Evolutionary conservation across 2,113 vertebrate species (phyloP).

Genomic region (Gasterosteus aculeatus): DNA sequence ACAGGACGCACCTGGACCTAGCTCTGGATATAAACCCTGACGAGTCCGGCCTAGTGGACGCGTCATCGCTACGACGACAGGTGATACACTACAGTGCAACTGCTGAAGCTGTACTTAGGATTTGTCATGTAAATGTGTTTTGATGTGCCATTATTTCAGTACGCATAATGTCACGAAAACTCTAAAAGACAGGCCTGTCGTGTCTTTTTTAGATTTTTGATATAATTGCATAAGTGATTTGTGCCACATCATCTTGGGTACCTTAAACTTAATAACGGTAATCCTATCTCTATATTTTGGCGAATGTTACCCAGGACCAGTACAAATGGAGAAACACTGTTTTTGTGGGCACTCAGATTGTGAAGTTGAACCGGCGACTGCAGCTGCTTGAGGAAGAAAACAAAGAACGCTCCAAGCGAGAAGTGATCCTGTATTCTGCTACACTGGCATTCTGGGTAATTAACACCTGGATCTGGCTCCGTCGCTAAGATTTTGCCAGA

Average conservation of each 20-base stretch:
- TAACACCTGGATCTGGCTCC: constrained; percentile 96
- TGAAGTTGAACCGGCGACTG: constrained; percentile 95
- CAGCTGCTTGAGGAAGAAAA: constrained; percentile 96
- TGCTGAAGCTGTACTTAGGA: background rate
- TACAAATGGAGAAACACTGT: background rate
- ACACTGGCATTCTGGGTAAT: constrained; percentile 96
- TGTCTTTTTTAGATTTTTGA: constrained; percentile 1
- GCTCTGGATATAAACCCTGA: constrained; percentile 86
- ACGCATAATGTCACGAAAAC: background rate
- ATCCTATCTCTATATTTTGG: background rate
- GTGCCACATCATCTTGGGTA: background rate
- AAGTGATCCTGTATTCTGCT: constrained; percentile 94
- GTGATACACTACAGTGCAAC: constrained; percentile 68
- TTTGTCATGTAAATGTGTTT: background rate
- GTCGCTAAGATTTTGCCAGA: constrained; percentile 81
- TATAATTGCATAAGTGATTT: background rate
- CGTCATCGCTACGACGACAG: constrained; percentile 91
- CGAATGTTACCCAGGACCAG: background rate
- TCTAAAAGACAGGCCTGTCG: background rate
- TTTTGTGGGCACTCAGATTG: constrained; percentile 83
- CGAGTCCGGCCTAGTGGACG: constrained; percentile 89
- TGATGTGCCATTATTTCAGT: background rate
- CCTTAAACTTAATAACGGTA: background rate
- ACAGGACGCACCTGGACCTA: constrained; percentile 84
- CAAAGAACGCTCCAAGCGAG: constrained; percentile 92